Percentiles rank a stretch among this genome's conserved stretches.
Conservation (phyloP, 2,888 invertebrate genomes). For the Odontothrips loti region DNA sequence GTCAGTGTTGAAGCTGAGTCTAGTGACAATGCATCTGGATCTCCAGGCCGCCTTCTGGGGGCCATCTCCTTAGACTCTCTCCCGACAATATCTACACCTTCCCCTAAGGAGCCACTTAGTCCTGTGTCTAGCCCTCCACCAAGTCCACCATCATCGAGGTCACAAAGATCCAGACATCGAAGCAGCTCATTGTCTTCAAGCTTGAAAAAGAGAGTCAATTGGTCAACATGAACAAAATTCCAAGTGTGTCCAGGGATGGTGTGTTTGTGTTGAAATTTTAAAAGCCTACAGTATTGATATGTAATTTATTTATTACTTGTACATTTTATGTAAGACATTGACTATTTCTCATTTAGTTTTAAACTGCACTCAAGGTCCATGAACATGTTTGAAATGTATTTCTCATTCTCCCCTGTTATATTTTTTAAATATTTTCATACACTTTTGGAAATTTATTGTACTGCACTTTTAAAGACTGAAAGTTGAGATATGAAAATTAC, state of each 20-base stretch:
- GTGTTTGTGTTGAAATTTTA: neutral
- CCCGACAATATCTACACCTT: neutral
- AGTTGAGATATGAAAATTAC: no score
- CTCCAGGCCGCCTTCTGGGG: neutral
- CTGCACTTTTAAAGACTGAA: no score
- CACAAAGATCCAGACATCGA: neutral
- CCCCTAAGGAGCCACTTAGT: neutral
- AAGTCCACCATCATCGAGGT: neutral
- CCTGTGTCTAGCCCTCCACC: neutral
- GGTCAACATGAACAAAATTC: neutral
- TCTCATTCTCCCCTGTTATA: neutral
- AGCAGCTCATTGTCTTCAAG: neutral
- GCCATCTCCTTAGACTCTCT: neutral
- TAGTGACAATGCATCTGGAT: neutral
- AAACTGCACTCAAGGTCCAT: neutral
- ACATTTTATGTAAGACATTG: neutral
- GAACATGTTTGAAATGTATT: neutral
- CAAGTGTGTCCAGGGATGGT: neutral
- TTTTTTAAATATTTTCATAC: neutral
- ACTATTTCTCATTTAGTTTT: neutral
- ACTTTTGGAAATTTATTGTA: no score
- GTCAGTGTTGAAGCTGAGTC: slow-evolving; percentile 8
- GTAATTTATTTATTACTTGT: neutral
- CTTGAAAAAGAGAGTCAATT: neutral
- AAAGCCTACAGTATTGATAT: neutral